Evolutionary conservation across 2,113 vertebrate genomes (phyloP), one percentile per base, ranked within the genome.

Genomic region (Nesogale talazaci): DNA sequence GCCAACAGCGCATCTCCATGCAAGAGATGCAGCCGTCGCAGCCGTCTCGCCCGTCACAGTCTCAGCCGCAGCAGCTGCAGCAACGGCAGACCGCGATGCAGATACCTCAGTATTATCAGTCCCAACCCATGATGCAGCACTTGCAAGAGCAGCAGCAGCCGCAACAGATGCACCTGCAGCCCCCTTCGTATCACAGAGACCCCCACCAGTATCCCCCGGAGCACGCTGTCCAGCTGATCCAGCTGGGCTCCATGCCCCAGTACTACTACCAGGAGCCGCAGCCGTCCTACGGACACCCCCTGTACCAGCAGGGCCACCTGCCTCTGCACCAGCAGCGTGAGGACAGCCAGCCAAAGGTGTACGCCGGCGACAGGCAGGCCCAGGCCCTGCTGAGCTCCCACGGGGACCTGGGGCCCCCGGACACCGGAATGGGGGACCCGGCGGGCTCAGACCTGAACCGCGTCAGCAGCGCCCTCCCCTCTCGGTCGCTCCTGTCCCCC

Each of bases 241-340:
- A 98, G 96, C 1, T 98, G 95, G 98, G 98, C 87, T 96, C 98
- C 25, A 59, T 98, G 93, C 97, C 98, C 86, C 98, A 98, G 83
- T 98, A 98, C 94, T 98, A 98, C 97, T 98, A 98, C 90, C 98
- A 98, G 72, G 98, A 98, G 94, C 96, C 98, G 1, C 98, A 98
- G 0, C 97, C 97, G 78, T 93, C 98, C 89, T 98, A 98, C 84
- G 91, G 98, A 75, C 97, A 96, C n/a, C 95, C 98, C 82, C 86
- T 98, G 69, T 98, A 98, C 95, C 97, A 97, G 0, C 98, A 98
- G 95, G 97, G 96, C 96, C 93, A 97, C 91, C 92, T 98, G 96
- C 92, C 97, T 72, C 98, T 96, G 90, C 97, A 96, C 94, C 97
- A 97, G 88, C 96, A 88, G 61, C 97, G 95, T 17, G 95, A 98